Evolutionary conservation across 2,888 invertebrate species (phyloP).

Genomic region (Leptodirus hochenwartii): DNA sequence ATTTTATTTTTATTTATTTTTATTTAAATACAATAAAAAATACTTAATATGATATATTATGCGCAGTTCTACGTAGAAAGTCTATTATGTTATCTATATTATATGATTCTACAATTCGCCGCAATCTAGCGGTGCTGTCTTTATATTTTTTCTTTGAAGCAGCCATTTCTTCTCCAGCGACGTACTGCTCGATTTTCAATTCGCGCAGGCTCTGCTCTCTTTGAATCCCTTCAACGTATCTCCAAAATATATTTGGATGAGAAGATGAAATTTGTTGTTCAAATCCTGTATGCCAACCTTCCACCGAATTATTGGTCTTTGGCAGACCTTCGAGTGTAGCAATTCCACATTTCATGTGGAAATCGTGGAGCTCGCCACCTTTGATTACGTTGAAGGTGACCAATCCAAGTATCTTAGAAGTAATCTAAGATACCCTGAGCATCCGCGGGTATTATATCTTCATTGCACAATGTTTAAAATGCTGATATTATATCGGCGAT

Average conservation of each 20-base stretch:
- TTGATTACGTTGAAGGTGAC: conserved; percentile 7
- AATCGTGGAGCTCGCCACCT: conserved; percentile 4
- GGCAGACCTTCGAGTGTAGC: too few relatives aligned
- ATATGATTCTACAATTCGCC: too few relatives aligned
- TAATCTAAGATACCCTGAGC: conserved; percentile 7
- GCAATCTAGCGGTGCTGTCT: too few relatives aligned
- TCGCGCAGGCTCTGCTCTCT: conserved; percentile 9
- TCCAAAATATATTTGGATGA: conserved; percentile 10
- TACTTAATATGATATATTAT: too few relatives aligned
- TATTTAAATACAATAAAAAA: too few relatives aligned
- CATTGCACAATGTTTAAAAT: conserved; percentile 5
- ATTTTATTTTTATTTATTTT: too few relatives aligned
- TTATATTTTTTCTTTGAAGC: conserved; percentile 4
- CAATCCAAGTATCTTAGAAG: conserved; percentile 10
- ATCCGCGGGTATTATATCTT: conserved; percentile 5
- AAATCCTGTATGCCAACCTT: conserved; percentile 11
- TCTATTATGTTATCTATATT: too few relatives aligned
- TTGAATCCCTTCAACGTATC: conserved; percentile 9
- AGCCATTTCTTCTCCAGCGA: conserved; percentile 3
- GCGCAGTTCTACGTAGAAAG: too few relatives aligned
- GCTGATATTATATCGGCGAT: background rate
- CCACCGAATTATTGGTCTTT: conserved; percentile 11
- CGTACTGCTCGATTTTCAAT: conserved; percentile 8
- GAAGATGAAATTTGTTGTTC: conserved; percentile 7
- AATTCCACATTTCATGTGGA: conserved; percentile 7